Evolutionary conservation across 2,888 invertebrate species (phyloP).

Genomic region (Melangyna quadrimaculata): DNA sequence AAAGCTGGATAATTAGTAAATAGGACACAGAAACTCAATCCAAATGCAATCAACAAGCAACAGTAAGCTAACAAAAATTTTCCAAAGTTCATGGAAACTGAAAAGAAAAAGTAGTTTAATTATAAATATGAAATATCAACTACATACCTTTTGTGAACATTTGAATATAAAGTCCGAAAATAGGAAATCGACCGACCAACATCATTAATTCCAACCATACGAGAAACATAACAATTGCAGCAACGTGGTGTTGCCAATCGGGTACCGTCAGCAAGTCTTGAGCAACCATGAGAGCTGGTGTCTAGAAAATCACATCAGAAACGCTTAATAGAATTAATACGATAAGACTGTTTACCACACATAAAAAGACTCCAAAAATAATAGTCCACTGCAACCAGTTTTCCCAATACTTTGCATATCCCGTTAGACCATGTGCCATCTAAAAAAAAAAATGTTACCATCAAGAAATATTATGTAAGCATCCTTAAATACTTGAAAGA

Average conservation of each 20-base stretch:
- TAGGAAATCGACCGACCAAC: conserved; percentile 92
- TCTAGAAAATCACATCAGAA: conserved; percentile 72
- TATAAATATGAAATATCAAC: neutral
- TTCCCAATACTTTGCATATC: conserved; percentile 91
- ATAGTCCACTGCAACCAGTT: conserved; percentile 92
- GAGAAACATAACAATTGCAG: conserved; percentile 89
- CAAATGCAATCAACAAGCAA: conserved; percentile 90
- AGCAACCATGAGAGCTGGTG: conserved; percentile 77
- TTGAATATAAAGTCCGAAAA: conserved; percentile 92
- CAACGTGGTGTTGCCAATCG: conserved; percentile 90
- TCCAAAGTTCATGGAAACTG: conserved; percentile 90
- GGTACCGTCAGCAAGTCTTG: conserved; percentile 78
- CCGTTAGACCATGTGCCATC: conserved; percentile 87
- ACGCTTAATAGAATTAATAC: neutral
- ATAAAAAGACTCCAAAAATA: conserved; percentile 86
- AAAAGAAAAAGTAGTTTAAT: neutral
- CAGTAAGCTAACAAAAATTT: conserved; percentile 91
- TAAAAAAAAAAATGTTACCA: conserved; percentile 75
- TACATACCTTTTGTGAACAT: conserved; percentile 89
- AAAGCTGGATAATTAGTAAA: conserved; percentile 90
- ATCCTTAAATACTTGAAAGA: conserved; percentile 79
- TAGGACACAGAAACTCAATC: conserved; percentile 90
- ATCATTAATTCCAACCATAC: conserved; percentile 93
- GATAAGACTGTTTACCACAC: conserved; percentile 82
- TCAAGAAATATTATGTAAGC: neutral